Conservation (phyloP, 2,888 invertebrate genomes). For the Agelastica alni region DNA sequence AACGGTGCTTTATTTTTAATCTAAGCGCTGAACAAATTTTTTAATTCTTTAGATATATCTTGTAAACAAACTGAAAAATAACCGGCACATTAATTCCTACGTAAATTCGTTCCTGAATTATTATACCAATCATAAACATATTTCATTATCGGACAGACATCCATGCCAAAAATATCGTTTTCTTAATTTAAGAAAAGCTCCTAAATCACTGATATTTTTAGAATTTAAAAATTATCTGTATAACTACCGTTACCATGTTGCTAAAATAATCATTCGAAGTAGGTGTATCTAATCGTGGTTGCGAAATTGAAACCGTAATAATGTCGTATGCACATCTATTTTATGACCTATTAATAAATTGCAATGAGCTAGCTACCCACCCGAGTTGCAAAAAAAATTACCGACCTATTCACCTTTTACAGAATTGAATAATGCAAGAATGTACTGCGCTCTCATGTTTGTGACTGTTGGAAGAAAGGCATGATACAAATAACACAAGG, state of each 20-base stretch:
- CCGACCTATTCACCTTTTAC: neutral
- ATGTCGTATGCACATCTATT: neutral
- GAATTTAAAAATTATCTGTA: neutral
- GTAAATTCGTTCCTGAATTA: too few species aligned
- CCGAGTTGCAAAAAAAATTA: neutral
- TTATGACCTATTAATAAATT: neutral
- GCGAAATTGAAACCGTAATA: neutral
- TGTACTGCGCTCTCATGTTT: too few species aligned
- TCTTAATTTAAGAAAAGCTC: neutral
- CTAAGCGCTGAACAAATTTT: too few species aligned
- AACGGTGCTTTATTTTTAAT: too few species aligned
- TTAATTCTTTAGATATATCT: too few species aligned
- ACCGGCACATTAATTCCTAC: too few species aligned
- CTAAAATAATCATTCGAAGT: neutral
- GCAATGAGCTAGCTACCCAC: neutral
- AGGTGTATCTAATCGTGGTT: neutral
- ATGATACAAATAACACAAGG: too few species aligned
- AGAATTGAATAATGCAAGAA: neutral
- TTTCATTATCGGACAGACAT: too few species aligned
- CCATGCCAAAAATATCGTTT: too few species aligned
- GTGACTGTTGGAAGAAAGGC: too few species aligned
- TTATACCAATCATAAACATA: too few species aligned
- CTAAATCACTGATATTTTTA: conserved; percentile 1
- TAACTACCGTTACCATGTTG: neutral
- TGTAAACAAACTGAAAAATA: too few species aligned